Conservation (phyloP, 2,113 vertebrate genomes). For the Pagrus major region DNA sequence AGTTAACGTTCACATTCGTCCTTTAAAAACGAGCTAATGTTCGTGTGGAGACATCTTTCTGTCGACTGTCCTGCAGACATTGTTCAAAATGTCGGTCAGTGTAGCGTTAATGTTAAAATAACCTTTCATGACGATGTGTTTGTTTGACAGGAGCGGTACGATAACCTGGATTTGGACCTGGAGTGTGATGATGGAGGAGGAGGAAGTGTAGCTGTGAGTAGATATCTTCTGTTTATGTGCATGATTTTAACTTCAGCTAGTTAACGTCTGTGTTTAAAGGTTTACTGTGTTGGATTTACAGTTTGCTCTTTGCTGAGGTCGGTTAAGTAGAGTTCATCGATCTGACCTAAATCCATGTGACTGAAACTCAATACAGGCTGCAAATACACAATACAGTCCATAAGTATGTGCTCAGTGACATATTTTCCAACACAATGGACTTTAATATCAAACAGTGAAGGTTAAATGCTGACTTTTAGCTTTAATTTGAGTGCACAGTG, state of each 20-base stretch:
- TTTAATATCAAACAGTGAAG: background rate
- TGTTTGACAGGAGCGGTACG: slow-evolving; percentile 64
- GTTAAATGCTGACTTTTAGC: background rate
- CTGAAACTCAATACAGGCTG: background rate
- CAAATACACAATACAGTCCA: background rate
- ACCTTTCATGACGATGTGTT: background rate
- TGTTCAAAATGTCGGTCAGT: background rate
- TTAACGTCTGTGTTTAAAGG: background rate
- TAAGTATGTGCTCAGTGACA: too few species aligned
- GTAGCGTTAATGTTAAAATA: background rate
- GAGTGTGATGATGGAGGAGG: slow-evolving; percentile 62
- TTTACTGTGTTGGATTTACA: background rate
- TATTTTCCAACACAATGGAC: background rate
- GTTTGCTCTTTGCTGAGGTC: background rate
- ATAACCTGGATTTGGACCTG: slow-evolving; percentile 63
- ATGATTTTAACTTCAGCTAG: background rate
- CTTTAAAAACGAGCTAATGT: background rate
- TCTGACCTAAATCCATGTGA: background rate
- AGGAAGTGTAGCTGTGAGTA: slow-evolving; percentile 56
- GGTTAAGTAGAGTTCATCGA: background rate
- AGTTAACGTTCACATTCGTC: background rate
- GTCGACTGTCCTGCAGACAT: too few species aligned
- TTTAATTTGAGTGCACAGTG: background rate
- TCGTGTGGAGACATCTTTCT: background rate
- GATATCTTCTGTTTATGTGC: rapidly evolving